Evolutionary conservation across 2,113 vertebrate species (phyloP).

Genomic region (Triplophysa tibetana): DNA sequence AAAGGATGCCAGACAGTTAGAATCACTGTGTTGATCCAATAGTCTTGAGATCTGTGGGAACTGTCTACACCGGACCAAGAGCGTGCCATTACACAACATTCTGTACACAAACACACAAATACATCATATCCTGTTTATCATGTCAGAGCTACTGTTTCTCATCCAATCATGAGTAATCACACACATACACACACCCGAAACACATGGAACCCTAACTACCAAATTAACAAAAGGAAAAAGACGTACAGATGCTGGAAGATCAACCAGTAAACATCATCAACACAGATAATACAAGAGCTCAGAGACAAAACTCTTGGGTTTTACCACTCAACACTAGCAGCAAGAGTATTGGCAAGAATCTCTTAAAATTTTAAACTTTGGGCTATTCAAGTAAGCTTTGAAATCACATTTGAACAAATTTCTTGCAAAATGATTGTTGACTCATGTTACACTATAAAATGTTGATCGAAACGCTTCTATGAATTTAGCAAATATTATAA

Average conservation of each 20-base stretch:
- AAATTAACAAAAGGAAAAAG: slow-evolving; percentile 45
- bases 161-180: slow-evolving; percentile 42
- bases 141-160: slow-evolving; percentile 31
- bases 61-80: background rate
- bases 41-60: slow-evolving; percentile 20
- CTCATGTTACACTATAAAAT: background rate
- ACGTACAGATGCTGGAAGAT: slow-evolving; percentile 36
- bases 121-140: slow-evolving; percentile 36
- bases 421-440: too few relatives aligned
- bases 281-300: slow-evolving; percentile 36
- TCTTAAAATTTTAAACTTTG: background rate
- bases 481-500: too few relatives aligned
- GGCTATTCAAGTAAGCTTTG: background rate
- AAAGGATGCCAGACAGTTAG: background rate
- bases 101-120: slow-evolving; percentile 30
- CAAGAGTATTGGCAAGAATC: background rate
- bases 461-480: too few relatives aligned
- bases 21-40: background rate
- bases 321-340: slow-evolving; percentile 53
- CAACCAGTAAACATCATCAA: slow-evolving; percentile 50
- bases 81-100: background rate
- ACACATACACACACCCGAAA: slow-evolving; percentile 37
- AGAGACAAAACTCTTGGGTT: slow-evolving; percentile 36
- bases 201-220: slow-evolving; percentile 1
- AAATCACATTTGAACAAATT: background rate